phyloP scores from a whole-genome alignment of 2,797 vertebrate genomes.

The Trachurus trachurus region DNA sequence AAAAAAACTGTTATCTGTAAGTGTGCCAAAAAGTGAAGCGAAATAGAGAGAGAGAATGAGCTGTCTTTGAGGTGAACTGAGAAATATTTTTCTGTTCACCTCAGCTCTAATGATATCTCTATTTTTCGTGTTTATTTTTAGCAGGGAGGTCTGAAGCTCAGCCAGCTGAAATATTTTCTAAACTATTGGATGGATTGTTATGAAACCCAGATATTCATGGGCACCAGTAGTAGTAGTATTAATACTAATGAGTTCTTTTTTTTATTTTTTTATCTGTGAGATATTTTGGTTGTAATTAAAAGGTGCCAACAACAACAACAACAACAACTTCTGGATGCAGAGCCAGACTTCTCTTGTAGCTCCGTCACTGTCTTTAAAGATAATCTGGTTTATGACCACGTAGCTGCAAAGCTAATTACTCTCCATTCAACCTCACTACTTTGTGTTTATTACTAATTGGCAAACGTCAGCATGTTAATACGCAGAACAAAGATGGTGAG shows the following conservation, averaged over 20 bases:
- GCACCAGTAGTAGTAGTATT: too few relatives aligned
- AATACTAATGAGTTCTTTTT: not conserved
- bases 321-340: too few relatives aligned
- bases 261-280: not conserved
- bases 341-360: too few relatives aligned
- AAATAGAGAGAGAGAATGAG: conserved; percentile 9
- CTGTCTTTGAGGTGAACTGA: not conserved
- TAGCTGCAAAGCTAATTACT: not conserved
- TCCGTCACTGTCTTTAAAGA: too few relatives aligned
- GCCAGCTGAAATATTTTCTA: not conserved
- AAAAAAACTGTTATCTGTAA: conserved; percentile 38
- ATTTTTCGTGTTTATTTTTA: conserved; percentile 11
- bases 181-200: not conserved
- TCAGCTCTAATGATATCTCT: conserved; percentile 10
- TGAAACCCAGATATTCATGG: not conserved
- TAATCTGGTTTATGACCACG: not conserved
- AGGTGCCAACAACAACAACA: not conserved
- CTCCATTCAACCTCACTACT: not conserved
- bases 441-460: not conserved
- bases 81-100: not conserved
- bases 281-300: not conserved
- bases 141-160: not conserved
- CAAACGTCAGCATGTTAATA: not conserved
- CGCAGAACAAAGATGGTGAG: not conserved
- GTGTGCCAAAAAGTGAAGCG: conserved; percentile 17